Conservation (phyloP, 2,888 invertebrate species). For the Meliscaeva auricollis region DNA sequence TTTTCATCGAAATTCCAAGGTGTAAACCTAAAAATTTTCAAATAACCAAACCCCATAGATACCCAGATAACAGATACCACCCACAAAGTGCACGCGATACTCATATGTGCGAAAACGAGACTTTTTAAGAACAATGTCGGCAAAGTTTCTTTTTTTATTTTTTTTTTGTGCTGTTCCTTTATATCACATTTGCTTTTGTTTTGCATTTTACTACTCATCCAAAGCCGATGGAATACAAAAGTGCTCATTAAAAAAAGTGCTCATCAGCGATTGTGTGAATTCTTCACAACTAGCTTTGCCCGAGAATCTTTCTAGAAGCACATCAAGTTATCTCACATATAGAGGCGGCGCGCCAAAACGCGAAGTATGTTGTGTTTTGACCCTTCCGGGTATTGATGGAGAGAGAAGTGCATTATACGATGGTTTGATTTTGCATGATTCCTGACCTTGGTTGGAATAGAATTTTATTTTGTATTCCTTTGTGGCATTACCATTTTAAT, state of each 20-base stretch:
- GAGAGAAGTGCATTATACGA: slow-evolving; percentile 20
- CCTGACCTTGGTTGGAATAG: slow-evolving; percentile 43
- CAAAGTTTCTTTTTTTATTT: slow-evolving; percentile 15
- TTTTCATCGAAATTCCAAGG: slow-evolving; percentile 13
- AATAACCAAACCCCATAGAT: not conserved
- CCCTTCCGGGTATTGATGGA: slow-evolving; percentile 49
- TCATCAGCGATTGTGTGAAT: not conserved
- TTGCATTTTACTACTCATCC: slow-evolving; percentile 40
- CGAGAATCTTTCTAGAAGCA: slow-evolving; percentile 16
- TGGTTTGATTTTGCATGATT: slow-evolving; percentile 23
- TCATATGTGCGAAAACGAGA: not conserved
- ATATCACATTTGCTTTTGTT: slow-evolving; percentile 41
- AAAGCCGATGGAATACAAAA: slow-evolving; percentile 60
- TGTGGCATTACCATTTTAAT: slow-evolving; percentile 23
- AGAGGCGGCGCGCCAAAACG: not conserved
- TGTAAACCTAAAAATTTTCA: slow-evolving; percentile 8
- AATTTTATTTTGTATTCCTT: slow-evolving; percentile 3
- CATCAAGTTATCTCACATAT: not conserved
- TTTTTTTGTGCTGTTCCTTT: slow-evolving; percentile 10
- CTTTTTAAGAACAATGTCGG: slow-evolving; percentile 36
- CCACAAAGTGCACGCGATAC: slow-evolving; percentile 2
- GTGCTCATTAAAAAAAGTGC: slow-evolving; percentile 56
- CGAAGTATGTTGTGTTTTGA: slow-evolving; percentile 14
- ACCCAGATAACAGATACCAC: slow-evolving; percentile 4
- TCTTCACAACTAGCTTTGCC: not conserved